These are phyloP conservation scores for Carassius auratus DNA, from an alignment of 2,113 vertebrate species.

Conservation along the genomic window DNA sequence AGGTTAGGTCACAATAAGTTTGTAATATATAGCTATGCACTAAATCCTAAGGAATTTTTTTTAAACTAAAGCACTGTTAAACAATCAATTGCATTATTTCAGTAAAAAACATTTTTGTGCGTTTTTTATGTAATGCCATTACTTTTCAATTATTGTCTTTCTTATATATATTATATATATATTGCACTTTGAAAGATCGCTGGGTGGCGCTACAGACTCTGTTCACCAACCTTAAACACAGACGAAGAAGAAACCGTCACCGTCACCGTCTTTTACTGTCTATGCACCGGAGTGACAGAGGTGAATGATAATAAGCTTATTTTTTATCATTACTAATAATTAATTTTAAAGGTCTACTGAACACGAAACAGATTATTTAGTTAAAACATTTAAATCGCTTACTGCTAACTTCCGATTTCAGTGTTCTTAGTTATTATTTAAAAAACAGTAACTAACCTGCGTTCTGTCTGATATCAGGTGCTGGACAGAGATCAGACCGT, in stretches of 20 bases:
- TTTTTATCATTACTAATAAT: not conserved
- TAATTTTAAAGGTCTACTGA: not conserved
- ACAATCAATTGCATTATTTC: too few species aligned
- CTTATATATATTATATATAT: too few species aligned
- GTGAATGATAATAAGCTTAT: not conserved
- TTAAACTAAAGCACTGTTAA: too few species aligned
- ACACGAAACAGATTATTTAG: not conserved
- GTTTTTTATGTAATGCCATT: too few species aligned
- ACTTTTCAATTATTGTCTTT: too few species aligned
- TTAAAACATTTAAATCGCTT: not conserved
- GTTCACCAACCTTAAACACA: not conserved
- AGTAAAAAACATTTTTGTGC: too few species aligned
- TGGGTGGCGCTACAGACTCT: not conserved
- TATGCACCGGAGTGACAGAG: not conserved
- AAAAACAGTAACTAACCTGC: not conserved
- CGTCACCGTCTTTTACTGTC: too few species aligned
- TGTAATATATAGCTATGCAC: not conserved
- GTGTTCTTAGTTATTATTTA: not conserved
- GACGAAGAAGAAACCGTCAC: slow-evolving; percentile 9
- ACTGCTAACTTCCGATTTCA: not conserved
- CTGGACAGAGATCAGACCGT: not conserved
- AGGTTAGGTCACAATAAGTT: too few species aligned
- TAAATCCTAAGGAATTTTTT: not conserved
- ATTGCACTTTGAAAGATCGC: not conserved
- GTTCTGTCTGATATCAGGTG: not conserved